Base-by-base conservation (phyloP, 1,140 invertebrate species). In the Drosophila malerkotliana region DNA sequence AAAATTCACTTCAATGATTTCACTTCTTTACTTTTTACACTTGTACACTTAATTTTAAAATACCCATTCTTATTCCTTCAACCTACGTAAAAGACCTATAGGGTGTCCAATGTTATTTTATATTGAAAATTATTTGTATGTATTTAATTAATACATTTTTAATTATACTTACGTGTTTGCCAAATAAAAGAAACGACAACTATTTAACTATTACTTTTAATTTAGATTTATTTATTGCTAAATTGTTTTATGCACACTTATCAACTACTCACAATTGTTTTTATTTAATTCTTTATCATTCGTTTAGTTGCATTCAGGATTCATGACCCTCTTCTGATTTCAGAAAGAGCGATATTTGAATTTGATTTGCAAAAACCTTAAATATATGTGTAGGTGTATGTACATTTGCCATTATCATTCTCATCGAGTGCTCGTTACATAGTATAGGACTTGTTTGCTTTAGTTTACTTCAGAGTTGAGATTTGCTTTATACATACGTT, bases 201-300 rank as follows among this genome's bases (percentile, higher is more conserved):
- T 18, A 32, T 6, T 45, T 56, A 14, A n/a, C 8, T 60, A 21
- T 75, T 76, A 58, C 7, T 45, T 48, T 72, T 67, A 60, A 48
- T 60, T 68, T 76, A 67, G 72, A 49, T 76, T 60, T 67, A 53
- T 84, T 85, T 77, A 83, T 82, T 82, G 79, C 79, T 83, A 82
- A 54, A 59, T 72, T 51, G 59, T 78, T 81, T 75, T 87, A 85
- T 87, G 82, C 82, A 85, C 82, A 85, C 82, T 85, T 85, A 87
- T 68, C 28, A 60, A 10, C 74, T 85, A 85, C 72, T 85, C 82
- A 85, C 82, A 85, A 85, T 85, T 77, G 61, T 79, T 66, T 59
- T 69, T 68, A 55, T 37, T 69, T 56, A 30, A 21, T 8, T 68
- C 34, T 47, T 47, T 48, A 69, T 55, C 41, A 44, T 47, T 21